Evolutionary conservation across 2,888 invertebrate species (phyloP).

Genomic region (Elysia crispata): DNA sequence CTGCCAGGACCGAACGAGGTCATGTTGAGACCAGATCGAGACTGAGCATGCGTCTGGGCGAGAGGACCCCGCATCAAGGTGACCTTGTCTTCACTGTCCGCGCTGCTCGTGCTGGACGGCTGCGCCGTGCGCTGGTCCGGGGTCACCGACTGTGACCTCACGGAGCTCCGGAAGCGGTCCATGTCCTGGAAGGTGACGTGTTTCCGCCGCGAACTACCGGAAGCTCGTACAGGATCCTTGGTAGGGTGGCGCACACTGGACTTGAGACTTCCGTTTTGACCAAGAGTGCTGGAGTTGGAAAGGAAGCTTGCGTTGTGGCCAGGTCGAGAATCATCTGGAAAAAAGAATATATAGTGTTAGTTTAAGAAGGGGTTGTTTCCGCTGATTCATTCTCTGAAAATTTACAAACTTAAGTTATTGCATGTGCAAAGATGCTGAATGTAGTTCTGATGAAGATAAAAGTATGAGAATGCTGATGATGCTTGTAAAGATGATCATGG

Average conservation of each 20-base stretch:
- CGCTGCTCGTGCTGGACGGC: not conserved
- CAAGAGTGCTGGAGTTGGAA: constrained; percentile 40
- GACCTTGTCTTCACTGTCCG: not conserved
- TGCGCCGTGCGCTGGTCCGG: not conserved
- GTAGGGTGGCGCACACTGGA: constrained; percentile 40
- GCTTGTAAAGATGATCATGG: no score
- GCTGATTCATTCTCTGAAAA: no score
- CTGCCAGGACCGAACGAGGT: not conserved
- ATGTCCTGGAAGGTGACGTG: constrained; percentile 57
- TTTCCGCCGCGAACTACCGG: constrained; percentile 48
- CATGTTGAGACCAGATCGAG: not conserved
- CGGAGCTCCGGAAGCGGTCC: constrained; percentile 33
- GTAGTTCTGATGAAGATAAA: no score
- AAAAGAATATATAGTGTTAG: no score
- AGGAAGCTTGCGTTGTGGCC: constrained; percentile 53
- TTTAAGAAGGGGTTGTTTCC: no score
- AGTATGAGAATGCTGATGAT: no score
- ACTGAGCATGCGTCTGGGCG: not conserved
- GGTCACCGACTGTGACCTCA: constrained; percentile 1
- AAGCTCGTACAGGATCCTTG: constrained; percentile 46
- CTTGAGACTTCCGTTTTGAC: constrained; percentile 47
- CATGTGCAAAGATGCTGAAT: no score
- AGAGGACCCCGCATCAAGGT: not conserved
- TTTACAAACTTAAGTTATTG: no score
- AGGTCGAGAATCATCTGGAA: constrained; percentile 44